phyloP scores from a whole-genome alignment of 2,797 vertebrate genomes.

The Crenichthys baileyi region DNA sequence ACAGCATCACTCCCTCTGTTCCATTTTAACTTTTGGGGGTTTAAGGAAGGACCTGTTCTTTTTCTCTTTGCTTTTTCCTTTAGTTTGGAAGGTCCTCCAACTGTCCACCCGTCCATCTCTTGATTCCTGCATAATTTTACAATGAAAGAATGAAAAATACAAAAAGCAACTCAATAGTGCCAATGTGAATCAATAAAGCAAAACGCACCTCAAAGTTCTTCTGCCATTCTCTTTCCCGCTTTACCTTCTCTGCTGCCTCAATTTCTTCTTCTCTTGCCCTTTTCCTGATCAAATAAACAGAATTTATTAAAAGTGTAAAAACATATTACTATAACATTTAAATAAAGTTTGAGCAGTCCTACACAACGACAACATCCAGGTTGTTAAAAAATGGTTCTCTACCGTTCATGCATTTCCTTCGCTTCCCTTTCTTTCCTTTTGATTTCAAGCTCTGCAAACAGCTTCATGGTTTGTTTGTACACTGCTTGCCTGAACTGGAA shows the following conservation, averaged over 20 bases:
- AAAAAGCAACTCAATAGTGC: not conserved
- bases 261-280: conserved; percentile 97
- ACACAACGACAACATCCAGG: not conserved
- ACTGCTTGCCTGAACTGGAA: conserved; percentile 94
- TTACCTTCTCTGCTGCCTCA: conserved; percentile 93
- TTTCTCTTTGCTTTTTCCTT: conserved; percentile 96
- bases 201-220: conserved; percentile 95
- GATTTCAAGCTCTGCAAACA: conserved; percentile 98
- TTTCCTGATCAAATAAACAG: conserved; percentile 81
- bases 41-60: conserved; percentile 97
- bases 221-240: conserved; percentile 97
- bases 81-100: conserved; percentile 96
- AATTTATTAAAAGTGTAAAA: not conserved
- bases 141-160: not conserved
- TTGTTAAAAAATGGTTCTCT: conserved; percentile 5
- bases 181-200: not conserved
- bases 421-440: conserved; percentile 99
- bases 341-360: not conserved
- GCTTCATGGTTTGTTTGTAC: conserved; percentile 99
- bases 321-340: not conserved
- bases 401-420: conserved; percentile 99
- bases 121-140: conserved; percentile 84
- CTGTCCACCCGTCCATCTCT: conserved; percentile 98
- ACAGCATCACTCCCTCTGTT: conserved; percentile 91
- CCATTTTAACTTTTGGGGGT: conserved; percentile 99